Evolutionary conservation across 2,113 vertebrate genomes (phyloP), one percentile per base, ranked within the genome.

Genomic region (Acrocephalus arundinaceus): DNA sequence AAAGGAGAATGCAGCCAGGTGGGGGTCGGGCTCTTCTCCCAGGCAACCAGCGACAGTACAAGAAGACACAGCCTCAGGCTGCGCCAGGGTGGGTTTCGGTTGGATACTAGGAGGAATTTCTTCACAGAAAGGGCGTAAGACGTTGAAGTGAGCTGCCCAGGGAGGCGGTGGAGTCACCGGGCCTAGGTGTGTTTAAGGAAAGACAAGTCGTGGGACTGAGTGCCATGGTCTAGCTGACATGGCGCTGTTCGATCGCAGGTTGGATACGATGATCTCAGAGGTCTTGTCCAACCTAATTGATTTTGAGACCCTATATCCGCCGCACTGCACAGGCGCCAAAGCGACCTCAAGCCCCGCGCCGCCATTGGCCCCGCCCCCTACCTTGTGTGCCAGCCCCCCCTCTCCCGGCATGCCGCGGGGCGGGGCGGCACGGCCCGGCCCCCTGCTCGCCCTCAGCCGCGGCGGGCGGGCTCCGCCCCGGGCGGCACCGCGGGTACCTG

Each of bases 261-360:
- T 15, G 21, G 7, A 35, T 18, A 12, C n/a, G 20, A 41, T 18
- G 21, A 39, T 25, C n/a, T 41, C n/a, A 20, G 5, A 35, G 9
- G 15, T n/a, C 24, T 25, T 63, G 63, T 12, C 66, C 48, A 39
- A 20, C 4, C 8, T 2, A 15, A 19, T 0, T 9, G 23, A n/a
- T 41, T 66, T 23, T 27, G 19, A 27, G 10, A 15, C 30, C 18
- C 15, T 2, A 1, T 1, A 12, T 3, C 12, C 3, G 7, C 27
- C 33, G 16, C 57, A 31, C 2, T 4, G 4, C 37, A 2, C 8
- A 7, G 2, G 1, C 20, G 3, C 22, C 13, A 0, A 1, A 0
- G 0, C 21, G 1, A 0, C 9, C 45, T 0, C 5, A 6, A 2
- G 0, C n/a, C 19, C 18, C 11, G 1, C 14, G 6, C 49, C 30